Evolutionary conservation across 1,140 invertebrate species (phyloP).

Genomic region (Eueides isabella): DNA sequence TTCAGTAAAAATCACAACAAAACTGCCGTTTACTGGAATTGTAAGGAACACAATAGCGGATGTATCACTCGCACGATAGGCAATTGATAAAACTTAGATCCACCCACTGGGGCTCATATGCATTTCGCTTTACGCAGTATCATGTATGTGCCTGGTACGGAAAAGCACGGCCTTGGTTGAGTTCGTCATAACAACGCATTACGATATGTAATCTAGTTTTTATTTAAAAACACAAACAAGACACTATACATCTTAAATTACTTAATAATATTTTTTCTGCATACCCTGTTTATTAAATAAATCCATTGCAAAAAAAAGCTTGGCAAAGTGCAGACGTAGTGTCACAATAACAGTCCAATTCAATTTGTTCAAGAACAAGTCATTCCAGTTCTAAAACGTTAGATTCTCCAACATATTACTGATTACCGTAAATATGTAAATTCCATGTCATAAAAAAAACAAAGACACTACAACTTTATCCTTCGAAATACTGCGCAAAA

Average conservation of each 20-base stretch:
- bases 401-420: neutral
- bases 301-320: constrained; percentile 53
- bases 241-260: neutral
- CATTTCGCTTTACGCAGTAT: constrained; percentile 46
- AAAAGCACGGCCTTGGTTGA: constrained; percentile 69
- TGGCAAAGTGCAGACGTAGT: constrained; percentile 29
- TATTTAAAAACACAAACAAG: constrained; percentile 4
- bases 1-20: constrained; percentile 15
- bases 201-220: constrained; percentile 20
- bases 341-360: constrained; percentile 26
- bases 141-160: constrained; percentile 67
- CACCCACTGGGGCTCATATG: constrained; percentile 55
- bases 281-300: constrained; percentile 65
- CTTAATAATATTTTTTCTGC: constrained; percentile 26
- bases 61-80: constrained; percentile 47
- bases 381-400: constrained; percentile 4
- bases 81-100: constrained; percentile 56
- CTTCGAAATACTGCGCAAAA: constrained; percentile 21
- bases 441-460: constrained; percentile 16
- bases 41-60: constrained; percentile 28
- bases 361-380: constrained; percentile 14
- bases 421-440: constrained; percentile 16
- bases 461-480: constrained; percentile 4
- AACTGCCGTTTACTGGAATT: constrained; percentile 36
- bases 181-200: constrained; percentile 58